Evolutionary conservation across 2,797 vertebrate genomes (phyloP).

Genomic region (Gadopsis marmoratus): DNA sequence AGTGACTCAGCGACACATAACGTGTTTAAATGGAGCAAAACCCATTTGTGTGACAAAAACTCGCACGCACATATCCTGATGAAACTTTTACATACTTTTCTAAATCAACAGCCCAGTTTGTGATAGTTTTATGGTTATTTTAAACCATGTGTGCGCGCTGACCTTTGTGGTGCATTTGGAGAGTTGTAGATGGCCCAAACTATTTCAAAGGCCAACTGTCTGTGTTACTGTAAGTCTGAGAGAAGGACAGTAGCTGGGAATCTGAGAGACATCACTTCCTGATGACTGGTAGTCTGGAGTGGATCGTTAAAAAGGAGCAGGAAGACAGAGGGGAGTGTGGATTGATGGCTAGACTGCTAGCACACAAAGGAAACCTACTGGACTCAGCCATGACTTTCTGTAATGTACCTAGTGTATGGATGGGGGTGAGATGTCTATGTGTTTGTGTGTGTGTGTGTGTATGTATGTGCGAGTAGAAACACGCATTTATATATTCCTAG

Average conservation of each 20-base stretch:
- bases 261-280: slow-evolving; percentile 22
- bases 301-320: slow-evolving; percentile 23
- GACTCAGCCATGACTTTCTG: slow-evolving; percentile 3
- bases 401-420: background rate
- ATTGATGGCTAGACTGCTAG: slow-evolving; percentile 32
- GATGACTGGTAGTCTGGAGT: slow-evolving; percentile 19
- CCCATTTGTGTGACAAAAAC: background rate
- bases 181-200: background rate
- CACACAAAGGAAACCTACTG: slow-evolving; percentile 9
- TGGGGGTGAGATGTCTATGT: background rate
- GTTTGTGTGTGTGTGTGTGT: too few relatives aligned
- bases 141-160: background rate
- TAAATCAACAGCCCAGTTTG: background rate
- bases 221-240: slow-evolving; percentile 20
- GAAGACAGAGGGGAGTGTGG: slow-evolving; percentile 22
- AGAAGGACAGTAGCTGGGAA: slow-evolving; percentile 3
- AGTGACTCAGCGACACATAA: background rate
- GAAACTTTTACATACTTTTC: too few relatives aligned
- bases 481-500: background rate
- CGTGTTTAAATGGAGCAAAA: background rate
- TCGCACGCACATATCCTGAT: background rate
- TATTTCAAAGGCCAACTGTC: slow-evolving; percentile 12
- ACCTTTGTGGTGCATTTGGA: background rate
- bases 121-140: background rate
- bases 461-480: background rate